Conservation (phyloP, 2,797 vertebrate species). For the Austrolebias charrua region DNA sequence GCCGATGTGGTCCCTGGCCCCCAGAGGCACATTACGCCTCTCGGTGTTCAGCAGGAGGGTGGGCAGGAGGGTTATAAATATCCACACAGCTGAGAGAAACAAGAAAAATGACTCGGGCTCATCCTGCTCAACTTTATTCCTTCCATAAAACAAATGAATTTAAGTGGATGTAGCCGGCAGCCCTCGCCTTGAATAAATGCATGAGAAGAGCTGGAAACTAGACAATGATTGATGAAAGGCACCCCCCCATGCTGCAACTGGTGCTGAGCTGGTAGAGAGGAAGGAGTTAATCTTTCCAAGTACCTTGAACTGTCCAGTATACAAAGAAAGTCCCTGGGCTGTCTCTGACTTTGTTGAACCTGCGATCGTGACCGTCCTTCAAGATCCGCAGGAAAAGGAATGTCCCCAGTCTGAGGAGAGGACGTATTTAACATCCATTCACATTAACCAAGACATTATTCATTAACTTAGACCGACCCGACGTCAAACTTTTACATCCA, state of each 20-base stretch:
- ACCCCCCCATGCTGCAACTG: constrained; percentile 1
- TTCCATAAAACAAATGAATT: constrained; percentile 15
- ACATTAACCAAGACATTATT: constrained; percentile 74
- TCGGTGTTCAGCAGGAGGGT: constrained; percentile 83
- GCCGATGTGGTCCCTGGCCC: constrained; percentile 78
- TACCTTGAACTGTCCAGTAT: constrained; percentile 86
- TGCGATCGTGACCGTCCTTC: constrained; percentile 81
- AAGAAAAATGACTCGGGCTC: constrained; percentile 14
- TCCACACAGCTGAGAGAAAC: constrained; percentile 77
- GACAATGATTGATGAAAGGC: constrained; percentile 51
- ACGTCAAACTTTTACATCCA: constrained; percentile 42
- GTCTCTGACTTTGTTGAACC: constrained; percentile 82
- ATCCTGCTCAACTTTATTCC: constrained; percentile 16
- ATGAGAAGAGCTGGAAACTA: constrained; percentile 31
- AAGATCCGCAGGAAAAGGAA: constrained; percentile 85
- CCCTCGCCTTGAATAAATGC: constrained; percentile 34
- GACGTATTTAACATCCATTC: constrained; percentile 44
- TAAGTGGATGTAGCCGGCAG: constrained; percentile 2
- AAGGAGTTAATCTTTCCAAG: constrained; percentile 23
- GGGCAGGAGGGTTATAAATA: constrained; percentile 84
- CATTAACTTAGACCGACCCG: constrained; percentile 67
- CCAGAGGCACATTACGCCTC: constrained; percentile 71
- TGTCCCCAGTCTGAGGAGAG: constrained; percentile 71
- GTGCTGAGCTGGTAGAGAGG: constrained; percentile 22
- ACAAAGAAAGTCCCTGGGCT: constrained; percentile 82